phyloP scores from a whole-genome alignment of 2,113 vertebrate genomes.

The Scophthalmus maximus region DNA sequence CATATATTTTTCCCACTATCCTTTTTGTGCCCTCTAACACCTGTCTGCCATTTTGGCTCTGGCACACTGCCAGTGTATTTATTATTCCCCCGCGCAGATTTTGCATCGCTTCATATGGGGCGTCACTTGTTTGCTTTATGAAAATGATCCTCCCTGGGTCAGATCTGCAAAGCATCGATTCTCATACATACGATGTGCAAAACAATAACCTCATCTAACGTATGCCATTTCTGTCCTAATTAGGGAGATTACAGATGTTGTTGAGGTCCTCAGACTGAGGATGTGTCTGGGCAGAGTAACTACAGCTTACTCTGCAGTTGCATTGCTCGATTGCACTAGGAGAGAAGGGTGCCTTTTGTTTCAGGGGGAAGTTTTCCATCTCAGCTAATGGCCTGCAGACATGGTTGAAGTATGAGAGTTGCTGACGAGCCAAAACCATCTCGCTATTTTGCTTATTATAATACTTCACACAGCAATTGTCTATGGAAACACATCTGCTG shows the following conservation, averaged over 20 bases:
- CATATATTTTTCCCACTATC: conserved; percentile 49
- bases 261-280: conserved; percentile 39
- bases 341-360: conserved; percentile 70
- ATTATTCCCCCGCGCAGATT: conserved; percentile 67
- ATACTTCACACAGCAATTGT: conserved; percentile 80
- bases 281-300: conserved; percentile 44
- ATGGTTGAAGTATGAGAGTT: conserved; percentile 68
- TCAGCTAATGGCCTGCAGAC: conserved; percentile 79
- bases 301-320: conserved; percentile 54
- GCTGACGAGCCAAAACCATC: conserved; percentile 75
- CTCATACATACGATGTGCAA: conserved; percentile 34
- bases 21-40: conserved; percentile 75
- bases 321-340: conserved; percentile 59
- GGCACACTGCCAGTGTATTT: conserved; percentile 65
- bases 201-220: conserved; percentile 64
- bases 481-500: conserved; percentile 78
- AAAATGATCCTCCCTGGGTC: conserved; percentile 60
- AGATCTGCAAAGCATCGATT: conserved; percentile 51
- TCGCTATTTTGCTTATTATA: conserved; percentile 79
- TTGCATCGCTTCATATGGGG: conserved; percentile 56
- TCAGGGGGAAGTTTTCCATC: conserved; percentile 71
- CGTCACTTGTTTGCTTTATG: conserved; percentile 62
- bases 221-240: conserved; percentile 58
- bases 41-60: conserved; percentile 73
- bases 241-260: conserved; percentile 55